Evolutionary conservation across 2,113 vertebrate species (phyloP).

Genomic region (cattle (Bos taurus)): ARS-UCD2.0 NC_037347.1:14620501-14621000

Average conservation of each 20-base stretch:
- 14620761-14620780: neutral
- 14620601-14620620: neutral
- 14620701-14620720: slow-evolving; percentile 25
- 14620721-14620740: slow-evolving; percentile 17
- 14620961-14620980: neutral
- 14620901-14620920: no score
- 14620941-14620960: no score
- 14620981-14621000: neutral
- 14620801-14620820: neutral
- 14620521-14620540: neutral
- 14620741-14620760: slow-evolving; percentile 7
- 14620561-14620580: neutral
- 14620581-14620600: neutral
- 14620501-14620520: neutral
- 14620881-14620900: neutral
- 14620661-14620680: slow-evolving; percentile 1
- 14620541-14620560: neutral
- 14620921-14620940: no score
- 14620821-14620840: neutral
- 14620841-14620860: neutral
- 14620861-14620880: neutral
- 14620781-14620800: neutral
- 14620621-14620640: slow-evolving; percentile 23
- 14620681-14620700: slow-evolving; percentile 29
- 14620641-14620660: slow-evolving; percentile 18